These are phyloP conservation scores for Leucophenga montana DNA, from an alignment of 2,888 invertebrate genomes.

Conservation along the genomic window DNA sequence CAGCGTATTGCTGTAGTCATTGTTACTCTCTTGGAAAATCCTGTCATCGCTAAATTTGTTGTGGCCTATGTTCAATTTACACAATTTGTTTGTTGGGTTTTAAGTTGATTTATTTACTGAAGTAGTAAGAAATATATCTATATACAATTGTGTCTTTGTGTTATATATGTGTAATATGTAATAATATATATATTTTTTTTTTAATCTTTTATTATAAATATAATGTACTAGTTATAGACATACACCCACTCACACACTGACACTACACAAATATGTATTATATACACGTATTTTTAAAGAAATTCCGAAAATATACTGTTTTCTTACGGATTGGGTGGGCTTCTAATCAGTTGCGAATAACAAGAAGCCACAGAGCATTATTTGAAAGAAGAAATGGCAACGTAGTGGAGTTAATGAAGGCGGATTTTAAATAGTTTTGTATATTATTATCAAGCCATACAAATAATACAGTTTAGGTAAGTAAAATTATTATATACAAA, in stretches of 20 bases:
- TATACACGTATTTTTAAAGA: neutral
- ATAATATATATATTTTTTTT: neutral
- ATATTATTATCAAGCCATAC: no score
- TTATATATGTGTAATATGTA: neutral
- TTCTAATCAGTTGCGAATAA: no score
- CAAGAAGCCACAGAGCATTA: no score
- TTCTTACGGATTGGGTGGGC: no score
- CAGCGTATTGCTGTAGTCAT: slow-evolving; percentile 23
- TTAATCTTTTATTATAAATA: slow-evolving; percentile 14
- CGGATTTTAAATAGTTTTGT: no score
- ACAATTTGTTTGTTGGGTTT: slow-evolving; percentile 9
- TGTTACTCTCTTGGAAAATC: neutral
- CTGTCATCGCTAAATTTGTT: neutral
- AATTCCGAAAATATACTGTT: neutral
- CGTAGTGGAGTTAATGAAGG: no score
- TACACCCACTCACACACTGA: slow-evolving; percentile 6
- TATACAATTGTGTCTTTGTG: neutral
- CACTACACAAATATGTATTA: slow-evolving; percentile 13
- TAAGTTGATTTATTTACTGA: neutral
- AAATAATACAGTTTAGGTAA: no score
- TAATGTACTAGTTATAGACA: slow-evolving; percentile 7
- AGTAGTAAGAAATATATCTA: neutral
- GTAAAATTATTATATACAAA: no score
- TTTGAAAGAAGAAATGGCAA: no score
- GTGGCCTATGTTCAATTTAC: slow-evolving; percentile 6